phyloP scores from a whole-genome alignment of 2,113 vertebrate genomes.

The Dascyllus trimaculatus region DNA sequence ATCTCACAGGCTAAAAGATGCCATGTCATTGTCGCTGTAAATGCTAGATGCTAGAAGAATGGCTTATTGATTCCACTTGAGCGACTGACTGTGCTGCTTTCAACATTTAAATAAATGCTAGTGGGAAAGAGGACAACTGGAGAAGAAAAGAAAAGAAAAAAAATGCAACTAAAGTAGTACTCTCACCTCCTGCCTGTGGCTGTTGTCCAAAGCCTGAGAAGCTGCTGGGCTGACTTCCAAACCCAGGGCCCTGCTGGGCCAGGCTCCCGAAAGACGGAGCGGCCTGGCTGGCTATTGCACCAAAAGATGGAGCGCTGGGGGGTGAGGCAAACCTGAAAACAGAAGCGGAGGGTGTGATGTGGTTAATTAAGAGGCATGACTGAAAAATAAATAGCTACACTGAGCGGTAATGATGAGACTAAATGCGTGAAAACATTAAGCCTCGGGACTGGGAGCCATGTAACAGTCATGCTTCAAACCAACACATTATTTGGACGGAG shows the following conservation, averaged over 20 bases:
- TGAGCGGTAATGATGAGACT: neutral
- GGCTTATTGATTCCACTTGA: neutral
- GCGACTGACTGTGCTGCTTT: neutral
- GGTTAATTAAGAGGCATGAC: neutral
- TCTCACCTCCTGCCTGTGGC: slow-evolving; percentile 76
- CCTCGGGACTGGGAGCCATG: neutral
- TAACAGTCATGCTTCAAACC: neutral
- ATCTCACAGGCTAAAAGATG: too few relatives aligned
- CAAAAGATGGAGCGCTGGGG: slow-evolving; percentile 86
- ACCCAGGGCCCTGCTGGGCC: slow-evolving; percentile 88
- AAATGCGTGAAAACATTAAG: neutral
- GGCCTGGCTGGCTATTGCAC: slow-evolving; percentile 88
- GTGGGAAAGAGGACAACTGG: slow-evolving; percentile 6
- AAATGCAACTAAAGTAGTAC: slow-evolving; percentile 5
- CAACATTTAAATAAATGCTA: neutral
- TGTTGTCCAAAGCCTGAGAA: slow-evolving; percentile 91
- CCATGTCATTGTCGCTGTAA: neutral
- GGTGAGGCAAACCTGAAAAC: slow-evolving; percentile 90
- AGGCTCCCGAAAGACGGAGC: slow-evolving; percentile 89
- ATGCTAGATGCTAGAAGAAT: neutral
- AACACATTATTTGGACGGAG: neutral
- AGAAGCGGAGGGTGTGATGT: slow-evolving; percentile 3
- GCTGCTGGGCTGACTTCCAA: slow-evolving; percentile 86
- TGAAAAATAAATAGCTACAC: neutral
- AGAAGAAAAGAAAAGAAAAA: neutral